Conservation (phyloP, 1,140 invertebrate genomes). For the Diorhabda sublineata region DNA sequence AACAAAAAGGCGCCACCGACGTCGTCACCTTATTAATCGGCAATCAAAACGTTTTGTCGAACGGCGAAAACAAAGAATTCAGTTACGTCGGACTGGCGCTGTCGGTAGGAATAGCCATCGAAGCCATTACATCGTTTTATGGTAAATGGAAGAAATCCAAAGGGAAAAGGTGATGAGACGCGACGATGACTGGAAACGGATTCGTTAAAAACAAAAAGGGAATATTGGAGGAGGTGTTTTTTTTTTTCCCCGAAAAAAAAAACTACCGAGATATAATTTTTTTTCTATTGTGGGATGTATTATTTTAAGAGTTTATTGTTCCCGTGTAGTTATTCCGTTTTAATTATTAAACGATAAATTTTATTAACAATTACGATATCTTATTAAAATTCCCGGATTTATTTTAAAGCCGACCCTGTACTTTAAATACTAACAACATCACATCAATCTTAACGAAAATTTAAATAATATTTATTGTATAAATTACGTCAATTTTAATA, state of each 20-base stretch:
- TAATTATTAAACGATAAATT: constrained; percentile 12
- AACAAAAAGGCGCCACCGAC: constrained; percentile 52
- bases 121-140: constrained; percentile 62
- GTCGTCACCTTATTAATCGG: constrained; percentile 60
- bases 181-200: constrained; percentile 7
- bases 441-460: too few species aligned
- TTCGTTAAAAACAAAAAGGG: not conserved
- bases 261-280: not conserved
- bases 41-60: constrained; percentile 43
- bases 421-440: too few species aligned
- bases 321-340: constrained; percentile 17
- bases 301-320: constrained; percentile 8
- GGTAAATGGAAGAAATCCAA: constrained; percentile 65
- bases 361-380: not conserved
- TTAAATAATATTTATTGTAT: too few species aligned
- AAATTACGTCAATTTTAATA: too few species aligned
- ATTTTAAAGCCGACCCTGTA: too few species aligned
- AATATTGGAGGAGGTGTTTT: not conserved
- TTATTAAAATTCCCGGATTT: not conserved
- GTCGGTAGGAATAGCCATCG: constrained; percentile 60
- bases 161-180: constrained; percentile 59
- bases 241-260: constrained; percentile 9
- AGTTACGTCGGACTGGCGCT: constrained; percentile 52
- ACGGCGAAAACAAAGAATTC: constrained; percentile 41
- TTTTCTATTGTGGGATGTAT: constrained; percentile 2